Base-by-base conservation (phyloP, 2,113 vertebrate species). In the Dipodomys ordii region DNA sequence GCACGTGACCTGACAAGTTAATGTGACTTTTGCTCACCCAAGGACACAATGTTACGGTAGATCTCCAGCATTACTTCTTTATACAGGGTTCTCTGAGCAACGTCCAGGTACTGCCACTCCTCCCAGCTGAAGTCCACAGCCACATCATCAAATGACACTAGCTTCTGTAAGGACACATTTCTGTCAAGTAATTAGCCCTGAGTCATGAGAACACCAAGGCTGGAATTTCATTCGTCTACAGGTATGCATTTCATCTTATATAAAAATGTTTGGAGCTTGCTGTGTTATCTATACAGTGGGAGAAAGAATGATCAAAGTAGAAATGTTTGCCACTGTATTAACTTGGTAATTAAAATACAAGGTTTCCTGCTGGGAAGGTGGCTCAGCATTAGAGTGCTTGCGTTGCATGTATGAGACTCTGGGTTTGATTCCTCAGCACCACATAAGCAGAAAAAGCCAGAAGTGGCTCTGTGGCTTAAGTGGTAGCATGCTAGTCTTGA, bases 111-210 rank as follows among this genome's bases (percentile, higher is more conserved):
- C 67, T 88, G 87, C 76, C 87, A 88, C 49, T 88, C 87, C 11
- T 79, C 87, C 74, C 74, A 57, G 76, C 44, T 80, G 76, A 89
- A 89, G 49, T 89, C 65, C 49, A 89, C 87, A 80, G 77, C 65
- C 87, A 89, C 87, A 15, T 89, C 87, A 65, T 80, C 87, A 80
- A 89, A 89, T 60, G 77, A 89, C 65, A 90, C 88, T 28, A 82
- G 62, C 13, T 28, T 78, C 78, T 90, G 53, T 7, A 73, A 82
- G 3, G 22, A 35, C 19, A 82, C 30, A 18, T 64, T 73, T 60
- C 19, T 9, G 9, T 39, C 19, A 64, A 53, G 49, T 53, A 53
- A 53, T 72, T 8, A 90, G 32, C 20, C 15, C 68, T 44, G 30
- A 30, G 22, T 73, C 78, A 64, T 46, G 39, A 39, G 39, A 39